Evolutionary conservation across 2,888 invertebrate genomes (phyloP), one percentile per base, ranked within the genome.

Genomic region (Nymphalis urticae): DNA sequence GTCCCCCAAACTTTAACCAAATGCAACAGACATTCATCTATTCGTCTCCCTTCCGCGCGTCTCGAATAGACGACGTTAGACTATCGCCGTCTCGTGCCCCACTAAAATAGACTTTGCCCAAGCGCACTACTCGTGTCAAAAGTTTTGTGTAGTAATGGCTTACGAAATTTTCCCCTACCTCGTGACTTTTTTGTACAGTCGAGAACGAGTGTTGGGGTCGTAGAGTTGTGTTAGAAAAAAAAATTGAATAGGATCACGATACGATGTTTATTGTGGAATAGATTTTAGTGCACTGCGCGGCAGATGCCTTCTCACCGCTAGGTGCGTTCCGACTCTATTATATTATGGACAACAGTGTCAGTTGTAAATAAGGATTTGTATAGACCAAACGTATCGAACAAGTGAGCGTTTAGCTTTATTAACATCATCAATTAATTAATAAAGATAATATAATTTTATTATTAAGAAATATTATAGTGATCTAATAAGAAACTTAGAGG

Each of bases 311-410:
- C 87, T 86, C 85, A 82, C 79, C 81, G 83, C 86, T 89, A 88
- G 88, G 86, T 84, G 84, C 81, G 86, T 81, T 80, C 84, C 77
- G 83, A 82, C 86, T 85, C 84, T 89, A 83, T 83, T 87, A 85
- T 91, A 87, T 83, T 85, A 90, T 89, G 89, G 85, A 88, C 90
- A 88, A 87, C 88, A 85, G 83, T 92, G 92, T 87, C 93, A 93
- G 93, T 93, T 89, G 92, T 92, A 92, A 92, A 90, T 92, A 93
- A 92, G 93, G 87, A 89, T 91, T 90, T 90, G 93, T 91, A 89
- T 91, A 89, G 92, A 84, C 87, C 85, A 89, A 88, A 93, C 93
- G 93, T 90, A 89, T 88, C 87, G 86, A 80, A 83, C 85, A 86
- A 83, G 88, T 89, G 87, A 81, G 85, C 85, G 80, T 79, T 77